Evolutionary conservation across 2,113 vertebrate genomes (phyloP).

Genomic region (Prunella himalayana): DNA sequence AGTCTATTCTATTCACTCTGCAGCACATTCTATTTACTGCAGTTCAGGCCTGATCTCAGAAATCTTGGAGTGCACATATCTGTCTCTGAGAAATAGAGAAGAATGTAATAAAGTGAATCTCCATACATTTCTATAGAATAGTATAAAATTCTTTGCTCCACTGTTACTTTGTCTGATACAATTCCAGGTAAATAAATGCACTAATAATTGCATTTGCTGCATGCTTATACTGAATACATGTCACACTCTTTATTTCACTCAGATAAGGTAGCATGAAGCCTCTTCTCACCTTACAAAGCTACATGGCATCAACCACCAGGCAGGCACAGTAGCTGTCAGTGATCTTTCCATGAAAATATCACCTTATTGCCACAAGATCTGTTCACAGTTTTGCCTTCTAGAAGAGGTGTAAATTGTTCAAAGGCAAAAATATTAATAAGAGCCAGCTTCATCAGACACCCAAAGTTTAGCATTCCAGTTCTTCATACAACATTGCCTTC

Average conservation of each 20-base stretch:
- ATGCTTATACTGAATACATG: background rate
- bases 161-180: background rate
- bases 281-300: background rate
- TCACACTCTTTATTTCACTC: background rate
- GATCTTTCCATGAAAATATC: background rate
- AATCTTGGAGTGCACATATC: background rate
- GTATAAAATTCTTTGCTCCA: background rate
- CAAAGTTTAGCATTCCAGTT: background rate
- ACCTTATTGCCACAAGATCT: background rate
- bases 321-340: background rate
- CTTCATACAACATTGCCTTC: background rate
- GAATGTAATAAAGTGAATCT: background rate
- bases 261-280: background rate
- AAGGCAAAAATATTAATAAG: background rate
- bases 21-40: background rate
- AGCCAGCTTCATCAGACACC: background rate
- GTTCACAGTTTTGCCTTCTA: background rate
- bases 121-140: background rate
- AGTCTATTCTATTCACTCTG: background rate
- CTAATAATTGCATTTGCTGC: background rate
- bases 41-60: background rate
- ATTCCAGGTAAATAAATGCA: background rate
- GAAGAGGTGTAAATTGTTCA: background rate
- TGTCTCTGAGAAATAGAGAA: background rate
- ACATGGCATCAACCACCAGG: background rate